Percentiles rank a stretch among this genome's conserved stretches.
phyloP scores from a whole-genome alignment of 2,113 vertebrate genomes.

The Clarias batrachus region DNA sequence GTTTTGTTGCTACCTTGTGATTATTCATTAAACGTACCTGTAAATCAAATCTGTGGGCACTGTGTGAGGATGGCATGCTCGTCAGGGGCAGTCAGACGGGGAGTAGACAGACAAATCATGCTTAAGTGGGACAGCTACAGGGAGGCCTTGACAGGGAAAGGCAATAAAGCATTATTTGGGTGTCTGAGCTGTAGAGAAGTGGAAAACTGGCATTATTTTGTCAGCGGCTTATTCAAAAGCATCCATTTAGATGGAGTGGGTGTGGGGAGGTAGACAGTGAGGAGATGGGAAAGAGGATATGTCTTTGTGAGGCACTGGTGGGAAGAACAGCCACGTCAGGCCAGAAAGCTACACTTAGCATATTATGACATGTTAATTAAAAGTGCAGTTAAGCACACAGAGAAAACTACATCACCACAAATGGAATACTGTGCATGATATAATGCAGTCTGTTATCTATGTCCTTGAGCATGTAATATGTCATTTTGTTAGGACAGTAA shows the following conservation, averaged over 20 bases:
- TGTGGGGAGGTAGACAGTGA: slow-evolving; percentile 14
- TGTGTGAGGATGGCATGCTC: slow-evolving; percentile 3
- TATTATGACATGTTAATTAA: slow-evolving; percentile 8
- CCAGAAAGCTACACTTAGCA: slow-evolving; percentile 4
- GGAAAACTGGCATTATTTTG: slow-evolving; percentile 50
- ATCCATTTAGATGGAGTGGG: slow-evolving; percentile 38
- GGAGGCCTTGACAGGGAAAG: slow-evolving; percentile 46
- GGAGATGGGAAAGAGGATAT: slow-evolving; percentile 40
- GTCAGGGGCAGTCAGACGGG: slow-evolving; percentile 29
- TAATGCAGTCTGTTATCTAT: neutral
- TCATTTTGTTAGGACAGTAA: neutral
- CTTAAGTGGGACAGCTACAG: slow-evolving; percentile 38
- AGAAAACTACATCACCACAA: neutral
- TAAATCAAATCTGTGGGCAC: slow-evolving; percentile 46
- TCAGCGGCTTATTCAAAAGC: slow-evolving; percentile 49
- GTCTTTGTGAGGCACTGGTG: slow-evolving; percentile 30
- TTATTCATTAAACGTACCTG: slow-evolving; percentile 40
- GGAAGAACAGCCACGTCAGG: slow-evolving; percentile 1
- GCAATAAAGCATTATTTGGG: slow-evolving; percentile 50
- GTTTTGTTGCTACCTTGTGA: slow-evolving; percentile 30
- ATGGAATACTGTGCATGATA: neutral
- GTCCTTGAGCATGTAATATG: neutral
- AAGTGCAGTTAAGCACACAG: neutral
- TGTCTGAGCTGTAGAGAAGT: slow-evolving; percentile 32
- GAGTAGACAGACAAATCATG: slow-evolving; percentile 45